These are phyloP conservation scores for Thyatira batis DNA, from an alignment of 2,888 invertebrate species.

Conservation along the genomic window DNA sequence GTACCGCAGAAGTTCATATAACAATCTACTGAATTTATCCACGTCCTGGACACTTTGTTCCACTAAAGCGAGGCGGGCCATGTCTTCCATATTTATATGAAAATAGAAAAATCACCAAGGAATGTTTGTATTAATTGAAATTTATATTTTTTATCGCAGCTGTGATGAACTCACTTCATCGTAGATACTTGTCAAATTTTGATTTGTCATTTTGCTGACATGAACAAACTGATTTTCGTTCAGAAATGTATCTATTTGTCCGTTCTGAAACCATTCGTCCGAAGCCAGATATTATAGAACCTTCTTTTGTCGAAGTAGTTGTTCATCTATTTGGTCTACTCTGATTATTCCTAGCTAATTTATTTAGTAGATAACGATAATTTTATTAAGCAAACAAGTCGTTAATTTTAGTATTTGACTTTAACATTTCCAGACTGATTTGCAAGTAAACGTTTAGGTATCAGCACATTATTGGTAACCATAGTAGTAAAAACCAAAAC, in stretches of 20 bases:
- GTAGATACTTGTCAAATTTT: constrained; percentile 66
- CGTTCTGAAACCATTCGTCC: constrained; percentile 8
- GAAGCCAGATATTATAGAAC: neutral
- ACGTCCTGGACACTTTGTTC: constrained; percentile 59
- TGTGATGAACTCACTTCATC: constrained; percentile 38
- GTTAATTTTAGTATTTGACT: too few species aligned
- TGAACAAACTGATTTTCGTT: constrained; percentile 30
- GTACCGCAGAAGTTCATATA: constrained; percentile 56
- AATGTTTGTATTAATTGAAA: constrained; percentile 15
- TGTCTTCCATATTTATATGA: constrained; percentile 64
- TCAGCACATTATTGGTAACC: too few species aligned
- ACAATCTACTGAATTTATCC: constrained; percentile 55
- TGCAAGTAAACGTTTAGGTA: too few species aligned
- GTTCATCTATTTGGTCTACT: too few species aligned
- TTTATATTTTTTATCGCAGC: constrained; percentile 17
- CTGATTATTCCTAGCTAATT: too few species aligned
- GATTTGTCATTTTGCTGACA: constrained; percentile 49
- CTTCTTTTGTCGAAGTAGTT: too few species aligned
- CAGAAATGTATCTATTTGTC: constrained; percentile 18
- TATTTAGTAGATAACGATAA: too few species aligned
- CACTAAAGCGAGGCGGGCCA: constrained; percentile 71
- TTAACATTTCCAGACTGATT: too few species aligned
- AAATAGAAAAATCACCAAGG: constrained; percentile 8
- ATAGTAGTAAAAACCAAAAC: neutral
- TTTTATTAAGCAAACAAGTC: too few species aligned